Base-by-base conservation (phyloP, 2,113 vertebrate genomes). In the Sylvia atricapilla region DNA sequence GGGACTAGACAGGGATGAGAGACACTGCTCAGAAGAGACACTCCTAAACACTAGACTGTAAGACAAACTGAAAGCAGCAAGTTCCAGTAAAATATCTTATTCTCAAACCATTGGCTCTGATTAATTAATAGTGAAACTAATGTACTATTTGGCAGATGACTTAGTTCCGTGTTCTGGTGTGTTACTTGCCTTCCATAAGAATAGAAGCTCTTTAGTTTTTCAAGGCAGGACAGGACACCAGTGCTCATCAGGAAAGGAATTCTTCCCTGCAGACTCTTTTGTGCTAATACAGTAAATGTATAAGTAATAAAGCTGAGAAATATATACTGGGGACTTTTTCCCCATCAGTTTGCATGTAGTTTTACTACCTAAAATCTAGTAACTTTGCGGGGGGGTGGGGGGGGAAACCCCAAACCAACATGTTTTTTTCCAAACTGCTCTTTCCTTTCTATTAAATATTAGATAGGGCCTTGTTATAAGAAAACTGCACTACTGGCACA, bases 331-430 rank as follows among this genome's bases (percentile, higher is more conserved):
- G 5, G 0, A 0, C 5, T 64, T 84, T 50, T 52, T 10, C 7
- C 31, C 47, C 33, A 9, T 56, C 68, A 80, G 25, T 73, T 79
- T 93, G 13, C 28, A 46, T 68, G 22, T 73, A 33, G 62, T 87
- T 94, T 92, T 87, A 62, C 55, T 72, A 23, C 28, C 30, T 69
- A 62, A 35, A 91, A 76, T 60, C 68, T 69, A 60, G 49, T 62
- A 62, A 55, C 33, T 59, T 19, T 19, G 12, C 30, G 17, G 15
- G 14, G 41, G 33, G 13, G 12, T 31, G 17, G 15, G 14, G 41
- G 33, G 13, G 1, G 1, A 22, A 7, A 0, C 4, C 13, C 46
- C 64, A 47, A 67, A 92, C 11, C 35, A 58, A 5, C 3, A 1
- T 49, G 5, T 31, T 69, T 83, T 85, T 66, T 66, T 43, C 25